Conservation (phyloP, 2,797 vertebrate species). For the Hyperoplus lanceolatus region DNA sequence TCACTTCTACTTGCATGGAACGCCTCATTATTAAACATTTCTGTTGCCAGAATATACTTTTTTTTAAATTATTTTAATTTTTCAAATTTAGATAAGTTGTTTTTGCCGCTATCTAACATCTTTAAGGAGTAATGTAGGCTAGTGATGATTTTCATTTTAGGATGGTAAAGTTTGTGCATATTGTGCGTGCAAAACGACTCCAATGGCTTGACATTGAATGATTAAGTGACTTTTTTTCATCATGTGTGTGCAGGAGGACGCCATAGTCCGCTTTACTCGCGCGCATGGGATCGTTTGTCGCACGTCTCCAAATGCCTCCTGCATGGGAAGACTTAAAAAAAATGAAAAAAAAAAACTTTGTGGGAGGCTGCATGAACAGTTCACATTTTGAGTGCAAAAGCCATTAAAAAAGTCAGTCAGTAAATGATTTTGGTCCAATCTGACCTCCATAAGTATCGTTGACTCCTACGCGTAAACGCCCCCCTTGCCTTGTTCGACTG, state of each 20-base stretch:
- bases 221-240: neutral
- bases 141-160: neutral
- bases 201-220: neutral
- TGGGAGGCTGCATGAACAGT: neutral
- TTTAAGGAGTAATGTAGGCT: neutral
- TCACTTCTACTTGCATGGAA: neutral
- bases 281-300: neutral
- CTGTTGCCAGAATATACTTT: neutral
- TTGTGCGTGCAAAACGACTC: neutral
- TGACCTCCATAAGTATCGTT: neutral
- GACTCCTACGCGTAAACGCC: constrained; percentile 34
- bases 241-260: neutral
- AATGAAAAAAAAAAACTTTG: neutral
- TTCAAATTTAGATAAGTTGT: too few relatives aligned
- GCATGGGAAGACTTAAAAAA: neutral
- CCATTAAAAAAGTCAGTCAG: neutral
- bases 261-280: neutral
- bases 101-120: neutral
- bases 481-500: neutral
- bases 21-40: neutral
- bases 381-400: neutral
- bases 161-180: neutral
- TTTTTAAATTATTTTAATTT: too few relatives aligned
- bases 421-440: neutral
- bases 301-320: neutral